phyloP scores from a whole-genome alignment of 2,113 vertebrate genomes.

The Anguilla japonica region DNA sequence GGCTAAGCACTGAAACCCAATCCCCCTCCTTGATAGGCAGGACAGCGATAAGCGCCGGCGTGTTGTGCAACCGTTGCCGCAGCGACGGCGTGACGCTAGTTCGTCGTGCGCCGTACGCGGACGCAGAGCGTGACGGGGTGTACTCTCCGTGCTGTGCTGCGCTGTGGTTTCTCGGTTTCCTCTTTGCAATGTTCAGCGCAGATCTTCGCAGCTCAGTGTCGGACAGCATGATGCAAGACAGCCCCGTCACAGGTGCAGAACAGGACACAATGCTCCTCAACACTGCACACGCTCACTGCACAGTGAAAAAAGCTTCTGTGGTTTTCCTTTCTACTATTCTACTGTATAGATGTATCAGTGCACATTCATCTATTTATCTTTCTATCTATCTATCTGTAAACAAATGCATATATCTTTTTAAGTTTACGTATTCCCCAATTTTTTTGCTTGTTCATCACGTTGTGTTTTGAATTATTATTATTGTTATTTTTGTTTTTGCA shows the following conservation, averaged over 20 bases:
- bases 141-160: not conserved
- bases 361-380: too few species aligned
- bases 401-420: too few species aligned
- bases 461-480: too few species aligned
- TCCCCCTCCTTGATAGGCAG: not conserved
- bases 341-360: too few species aligned
- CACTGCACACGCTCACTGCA: not conserved
- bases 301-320: too few species aligned
- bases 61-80: not conserved
- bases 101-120: not conserved
- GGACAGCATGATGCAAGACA: not conserved
- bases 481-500: too few species aligned
- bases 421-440: too few species aligned
- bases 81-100: not conserved
- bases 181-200: conserved; percentile 21
- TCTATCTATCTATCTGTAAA: too few species aligned
- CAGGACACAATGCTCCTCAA: not conserved
- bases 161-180: not conserved
- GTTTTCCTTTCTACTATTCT: too few species aligned
- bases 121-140: not conserved
- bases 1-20: not conserved
- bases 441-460: too few species aligned
- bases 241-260: not conserved
- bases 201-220: not conserved
- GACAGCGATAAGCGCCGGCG: too few species aligned